Base-by-base conservation (phyloP, 1,140 invertebrate genomes). In the Telenomus remus region DNA sequence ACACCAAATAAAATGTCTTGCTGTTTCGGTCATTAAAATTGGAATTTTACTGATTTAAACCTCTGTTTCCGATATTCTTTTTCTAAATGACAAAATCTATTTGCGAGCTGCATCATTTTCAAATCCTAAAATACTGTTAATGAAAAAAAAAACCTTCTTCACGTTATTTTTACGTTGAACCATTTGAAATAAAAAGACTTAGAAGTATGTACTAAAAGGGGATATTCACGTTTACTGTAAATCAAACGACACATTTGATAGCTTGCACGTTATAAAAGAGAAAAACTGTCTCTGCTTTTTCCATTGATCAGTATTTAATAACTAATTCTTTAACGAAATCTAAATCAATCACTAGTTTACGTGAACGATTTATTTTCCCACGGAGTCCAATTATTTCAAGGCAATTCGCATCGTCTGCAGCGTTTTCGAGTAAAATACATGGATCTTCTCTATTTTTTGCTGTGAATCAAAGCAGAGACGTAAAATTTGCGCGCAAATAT, bases 171-270 rank as follows among this genome's bases (percentile, higher is more conserved):
- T 15, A 16, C 48, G 10, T 46, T 34, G 48, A 15, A 53, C 53
- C 59, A 37, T 63, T 46, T 34, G 13, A 14, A 39, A 53, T 63
- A 49, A 63, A 63, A 53, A 16, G 27, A 13, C 49, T 53, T 10
- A n/a, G 43, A 37, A 53, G 59, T 39, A 63, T 53, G 59, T 53
- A 53, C 49, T 63, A 63, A 63, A 63, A 63, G 49, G 44, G 59
- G n/a, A n/a, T n/a, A 61, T 61, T 51, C 53, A 63, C 37, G 37
- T 63, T 63, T 63, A 53, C 59, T 53, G 49, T 53, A 46, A 63
- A 63, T 63, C 53, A 49, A 47, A 35, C 0, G 10, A 35, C 33
- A 51, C 7, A 63, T 53, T 46, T 37, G 8, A 6, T 4, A 13
- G 11, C 48, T 61, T 19, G 13, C 4, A 43, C n/a, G n/a, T n/a